phyloP scores from a whole-genome alignment of 2,113 vertebrate genomes.

The Hemiscyllium ocellatum region DNA sequence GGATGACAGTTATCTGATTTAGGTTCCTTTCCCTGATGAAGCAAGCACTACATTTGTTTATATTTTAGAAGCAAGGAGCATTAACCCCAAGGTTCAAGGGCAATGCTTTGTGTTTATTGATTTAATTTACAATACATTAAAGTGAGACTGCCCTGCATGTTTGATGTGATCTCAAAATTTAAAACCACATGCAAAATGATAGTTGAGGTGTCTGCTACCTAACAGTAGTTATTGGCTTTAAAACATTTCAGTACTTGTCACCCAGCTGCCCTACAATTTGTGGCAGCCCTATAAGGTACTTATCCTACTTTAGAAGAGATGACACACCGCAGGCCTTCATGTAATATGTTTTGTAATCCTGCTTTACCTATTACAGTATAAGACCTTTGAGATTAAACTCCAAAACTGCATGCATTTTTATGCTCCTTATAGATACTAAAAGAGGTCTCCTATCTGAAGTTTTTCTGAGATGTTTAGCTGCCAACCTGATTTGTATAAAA shows the following conservation, averaged over 20 bases:
- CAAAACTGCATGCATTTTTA: not conserved
- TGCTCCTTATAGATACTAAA: not conserved
- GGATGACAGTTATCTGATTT: conserved; percentile 34
- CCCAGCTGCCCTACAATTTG: not conserved
- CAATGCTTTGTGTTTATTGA: not conserved
- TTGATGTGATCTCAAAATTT: not conserved
- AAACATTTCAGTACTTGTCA: not conserved
- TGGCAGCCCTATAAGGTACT: not conserved
- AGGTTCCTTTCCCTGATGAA: conserved; percentile 32
- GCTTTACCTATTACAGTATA: not conserved
- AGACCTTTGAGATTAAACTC: not conserved
- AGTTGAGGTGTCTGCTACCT: no score
- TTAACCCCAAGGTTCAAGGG: conserved; percentile 1
- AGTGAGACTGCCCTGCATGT: not conserved
- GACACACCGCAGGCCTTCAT: not conserved
- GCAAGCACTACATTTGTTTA: conserved; percentile 26
- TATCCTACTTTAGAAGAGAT: not conserved
- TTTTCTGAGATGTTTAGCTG: not conserved
- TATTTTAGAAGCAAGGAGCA: not conserved
- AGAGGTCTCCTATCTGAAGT: not conserved
- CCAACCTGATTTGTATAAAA: not conserved
- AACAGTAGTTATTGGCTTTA: not conserved
- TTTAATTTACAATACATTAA: conserved; percentile 27
- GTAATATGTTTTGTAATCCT: not conserved
- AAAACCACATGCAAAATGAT: not conserved